phyloP scores from a whole-genome alignment of 2,797 vertebrate species.

The Coendou prehensilis region DNA sequence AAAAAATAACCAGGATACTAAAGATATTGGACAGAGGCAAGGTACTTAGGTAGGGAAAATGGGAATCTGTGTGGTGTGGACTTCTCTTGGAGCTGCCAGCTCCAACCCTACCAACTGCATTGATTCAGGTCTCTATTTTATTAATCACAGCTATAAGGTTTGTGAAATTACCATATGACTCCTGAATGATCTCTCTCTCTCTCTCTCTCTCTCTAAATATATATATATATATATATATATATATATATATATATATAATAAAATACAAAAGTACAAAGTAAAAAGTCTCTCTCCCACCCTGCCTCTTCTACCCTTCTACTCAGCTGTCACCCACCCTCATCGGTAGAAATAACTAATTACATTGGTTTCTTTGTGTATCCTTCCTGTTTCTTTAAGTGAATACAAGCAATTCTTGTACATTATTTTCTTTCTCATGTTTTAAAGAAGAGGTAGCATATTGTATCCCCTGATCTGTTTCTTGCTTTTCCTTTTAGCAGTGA shows the following conservation, averaged over 20 bases:
- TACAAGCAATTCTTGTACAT: conserved; percentile 42
- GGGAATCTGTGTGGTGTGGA: background rate
- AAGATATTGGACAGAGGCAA: background rate
- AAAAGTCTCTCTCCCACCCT: background rate
- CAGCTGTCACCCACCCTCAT: background rate
- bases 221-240: no score
- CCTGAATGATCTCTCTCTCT: conserved; percentile 22
- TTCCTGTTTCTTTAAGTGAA: conserved; percentile 39
- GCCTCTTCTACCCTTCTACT: background rate
- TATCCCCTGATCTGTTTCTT: conserved; percentile 8
- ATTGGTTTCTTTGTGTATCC: background rate
- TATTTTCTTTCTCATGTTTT: conserved; percentile 20
- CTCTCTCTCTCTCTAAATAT: background rate
- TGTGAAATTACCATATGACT: conserved; percentile 6
- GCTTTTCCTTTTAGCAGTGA: background rate
- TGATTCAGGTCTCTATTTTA: background rate
- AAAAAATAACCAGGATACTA: background rate
- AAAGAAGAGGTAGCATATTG: background rate
- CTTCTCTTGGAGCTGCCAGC: background rate
- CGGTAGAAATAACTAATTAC: background rate
- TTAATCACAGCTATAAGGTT: background rate
- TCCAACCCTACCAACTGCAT: background rate
- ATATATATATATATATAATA: conserved; percentile 4
- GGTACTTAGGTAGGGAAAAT: background rate
- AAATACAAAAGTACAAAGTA: background rate